Conservation (phyloP, 2,113 vertebrate species). For the Cairina moschata region DNA sequence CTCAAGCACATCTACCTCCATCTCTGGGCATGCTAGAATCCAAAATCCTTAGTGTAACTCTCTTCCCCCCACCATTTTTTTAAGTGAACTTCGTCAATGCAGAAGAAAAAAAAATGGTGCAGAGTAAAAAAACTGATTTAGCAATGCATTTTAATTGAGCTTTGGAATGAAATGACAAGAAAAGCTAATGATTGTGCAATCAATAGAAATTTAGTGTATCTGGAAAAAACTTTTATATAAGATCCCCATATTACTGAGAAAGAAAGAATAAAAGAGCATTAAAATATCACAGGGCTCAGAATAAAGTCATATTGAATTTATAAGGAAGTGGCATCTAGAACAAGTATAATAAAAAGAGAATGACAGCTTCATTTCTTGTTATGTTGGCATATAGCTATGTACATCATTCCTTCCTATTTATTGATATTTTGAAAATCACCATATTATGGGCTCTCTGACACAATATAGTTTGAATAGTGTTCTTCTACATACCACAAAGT, state of each 20-base stretch:
- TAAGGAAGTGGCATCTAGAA: not conserved
- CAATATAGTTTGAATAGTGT: not conserved
- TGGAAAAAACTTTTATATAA: not conserved
- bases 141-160: not conserved
- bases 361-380: not conserved
- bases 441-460: not conserved
- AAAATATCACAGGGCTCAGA: not conserved
- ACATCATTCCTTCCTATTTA: not conserved
- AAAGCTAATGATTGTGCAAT: not conserved
- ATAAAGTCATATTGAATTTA: not conserved
- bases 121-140: not conserved
- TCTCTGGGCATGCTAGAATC: not conserved
- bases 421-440: not conserved
- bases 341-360: not conserved
- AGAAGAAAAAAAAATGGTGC: not conserved
- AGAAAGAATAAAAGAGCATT: not conserved
- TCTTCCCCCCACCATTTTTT: not conserved
- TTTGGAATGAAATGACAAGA: not conserved
- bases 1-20: not conserved
- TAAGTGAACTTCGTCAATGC: not conserved
- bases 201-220: not conserved
- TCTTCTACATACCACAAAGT: not conserved
- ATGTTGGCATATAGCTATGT: not conserved
- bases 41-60: not conserved
- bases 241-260: not conserved